These are phyloP conservation scores for Drosophila demipolita DNA, from an alignment of 2,888 invertebrate genomes.

Conservation along the genomic window DNA sequence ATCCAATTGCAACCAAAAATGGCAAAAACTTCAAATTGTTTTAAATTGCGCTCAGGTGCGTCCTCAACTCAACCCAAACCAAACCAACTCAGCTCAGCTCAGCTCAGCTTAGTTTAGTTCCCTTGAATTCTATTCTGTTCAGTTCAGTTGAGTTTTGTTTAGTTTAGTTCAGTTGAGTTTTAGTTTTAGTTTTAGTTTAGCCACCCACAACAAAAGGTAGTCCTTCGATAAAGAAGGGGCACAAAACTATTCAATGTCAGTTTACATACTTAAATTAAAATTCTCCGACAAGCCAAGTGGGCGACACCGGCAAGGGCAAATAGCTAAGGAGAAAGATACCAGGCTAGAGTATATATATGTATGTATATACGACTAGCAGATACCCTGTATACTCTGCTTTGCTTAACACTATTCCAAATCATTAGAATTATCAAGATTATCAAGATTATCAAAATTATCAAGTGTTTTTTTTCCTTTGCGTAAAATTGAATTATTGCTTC, in stretches of 20 bases:
- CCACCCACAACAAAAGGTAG: slow-evolving; percentile 64
- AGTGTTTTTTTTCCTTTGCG: background rate
- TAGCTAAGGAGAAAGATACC: background rate
- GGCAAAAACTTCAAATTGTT: slow-evolving; percentile 63
- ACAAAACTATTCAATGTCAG: slow-evolving; percentile 78
- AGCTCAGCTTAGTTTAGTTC: background rate
- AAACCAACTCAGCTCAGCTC: background rate
- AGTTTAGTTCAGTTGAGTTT: slow-evolving; percentile 17
- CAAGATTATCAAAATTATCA: background rate
- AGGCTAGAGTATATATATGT: no score
- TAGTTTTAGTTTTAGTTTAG: slow-evolving; percentile 35
- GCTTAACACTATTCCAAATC: background rate
- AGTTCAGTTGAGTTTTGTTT: background rate
- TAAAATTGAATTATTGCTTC: background rate
- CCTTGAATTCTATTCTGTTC: background rate
- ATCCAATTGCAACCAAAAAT: slow-evolving; percentile 73
- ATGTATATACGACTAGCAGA: background rate
- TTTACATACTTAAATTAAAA: slow-evolving; percentile 80
- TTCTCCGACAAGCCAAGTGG: slow-evolving; percentile 59
- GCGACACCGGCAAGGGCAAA: slow-evolving; percentile 14
- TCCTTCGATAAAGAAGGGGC: slow-evolving; percentile 14
- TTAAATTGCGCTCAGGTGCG: slow-evolving; percentile 46
- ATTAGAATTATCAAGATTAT: background rate
- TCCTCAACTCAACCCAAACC: background rate
- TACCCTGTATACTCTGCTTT: background rate